Conservation (phyloP, 2,797 vertebrate species). For the Paratrypauchen microcephalus region DNA sequence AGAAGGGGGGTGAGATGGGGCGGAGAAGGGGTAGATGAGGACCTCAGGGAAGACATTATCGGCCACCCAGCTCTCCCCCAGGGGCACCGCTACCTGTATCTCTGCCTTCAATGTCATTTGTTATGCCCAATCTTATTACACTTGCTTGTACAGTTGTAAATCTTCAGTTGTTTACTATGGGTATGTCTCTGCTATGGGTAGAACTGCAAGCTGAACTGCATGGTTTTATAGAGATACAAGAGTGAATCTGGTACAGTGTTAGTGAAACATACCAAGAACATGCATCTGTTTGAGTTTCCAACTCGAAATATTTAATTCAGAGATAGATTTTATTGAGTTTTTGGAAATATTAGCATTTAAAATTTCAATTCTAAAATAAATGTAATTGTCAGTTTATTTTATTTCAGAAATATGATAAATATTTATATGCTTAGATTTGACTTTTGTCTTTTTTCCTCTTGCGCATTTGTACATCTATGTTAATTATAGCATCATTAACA, state of each 20-base stretch:
- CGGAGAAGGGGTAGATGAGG: constrained; percentile 32
- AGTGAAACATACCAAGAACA: not conserved
- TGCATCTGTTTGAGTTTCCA: no score
- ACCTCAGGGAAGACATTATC: constrained; percentile 72
- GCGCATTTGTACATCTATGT: no score
- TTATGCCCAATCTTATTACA: constrained; percentile 60
- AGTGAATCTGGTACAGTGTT: not conserved
- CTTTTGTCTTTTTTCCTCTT: no score
- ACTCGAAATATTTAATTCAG: no score
- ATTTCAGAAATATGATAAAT: no score
- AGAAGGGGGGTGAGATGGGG: constrained; percentile 39
- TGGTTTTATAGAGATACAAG: not conserved
- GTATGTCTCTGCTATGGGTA: constrained; percentile 9
- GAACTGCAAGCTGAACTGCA: constrained; percentile 15
- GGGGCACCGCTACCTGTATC: constrained; percentile 51
- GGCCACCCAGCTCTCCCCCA: constrained; percentile 68
- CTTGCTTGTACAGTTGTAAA: constrained; percentile 41
- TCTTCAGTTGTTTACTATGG: constrained; percentile 27
- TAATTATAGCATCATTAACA: no score
- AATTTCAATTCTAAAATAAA: no score
- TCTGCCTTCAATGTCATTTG: constrained; percentile 65
- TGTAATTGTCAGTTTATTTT: no score
- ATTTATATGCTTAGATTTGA: no score
- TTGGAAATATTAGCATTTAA: no score
- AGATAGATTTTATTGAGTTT: no score